A percentile compares a stretch with the other conserved stretches of the same genome.
These are phyloP conservation scores for Tenebrosternarchus preto DNA, from an alignment of 2,113 vertebrate species.

Conservation along the genomic window DNA sequence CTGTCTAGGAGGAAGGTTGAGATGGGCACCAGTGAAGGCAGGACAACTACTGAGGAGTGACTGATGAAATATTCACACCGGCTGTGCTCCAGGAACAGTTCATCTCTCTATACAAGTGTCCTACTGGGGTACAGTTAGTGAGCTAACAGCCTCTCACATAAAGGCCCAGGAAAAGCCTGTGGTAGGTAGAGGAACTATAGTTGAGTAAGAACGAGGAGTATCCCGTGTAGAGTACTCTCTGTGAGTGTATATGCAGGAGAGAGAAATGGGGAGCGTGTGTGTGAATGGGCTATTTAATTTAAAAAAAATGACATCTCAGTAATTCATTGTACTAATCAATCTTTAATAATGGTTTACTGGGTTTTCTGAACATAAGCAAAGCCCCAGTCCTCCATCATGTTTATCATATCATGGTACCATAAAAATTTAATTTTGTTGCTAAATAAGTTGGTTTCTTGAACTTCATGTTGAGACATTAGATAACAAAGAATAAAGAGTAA, in stretches of 20 bases:
- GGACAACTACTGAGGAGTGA: neutral
- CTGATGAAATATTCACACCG: constrained; percentile 40
- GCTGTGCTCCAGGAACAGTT: constrained; percentile 3
- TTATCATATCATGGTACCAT: no score
- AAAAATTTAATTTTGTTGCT: no score
- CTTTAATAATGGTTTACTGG: no score
- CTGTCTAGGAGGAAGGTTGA: neutral
- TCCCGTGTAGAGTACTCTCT: neutral
- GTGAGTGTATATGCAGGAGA: constrained; percentile 13
- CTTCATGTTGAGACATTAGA: neutral
- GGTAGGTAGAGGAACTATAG: constrained; percentile 8
- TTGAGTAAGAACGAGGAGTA: neutral
- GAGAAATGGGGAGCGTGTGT: neutral
- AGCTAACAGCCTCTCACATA: constrained; percentile 17
- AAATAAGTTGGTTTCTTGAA: no score
- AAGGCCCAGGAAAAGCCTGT: constrained; percentile 20
- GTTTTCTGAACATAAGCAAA: no score
- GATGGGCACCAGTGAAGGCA: neutral
- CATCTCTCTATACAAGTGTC: constrained; percentile 18
- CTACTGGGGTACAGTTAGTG: neutral
- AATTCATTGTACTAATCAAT: no score
- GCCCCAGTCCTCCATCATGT: no score
- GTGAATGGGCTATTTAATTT: neutral
- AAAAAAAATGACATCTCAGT: neutral
- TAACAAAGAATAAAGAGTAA: no score